Conservation (phyloP, 2,797 vertebrate genomes). For the Peromyscus aztecus region DNA sequence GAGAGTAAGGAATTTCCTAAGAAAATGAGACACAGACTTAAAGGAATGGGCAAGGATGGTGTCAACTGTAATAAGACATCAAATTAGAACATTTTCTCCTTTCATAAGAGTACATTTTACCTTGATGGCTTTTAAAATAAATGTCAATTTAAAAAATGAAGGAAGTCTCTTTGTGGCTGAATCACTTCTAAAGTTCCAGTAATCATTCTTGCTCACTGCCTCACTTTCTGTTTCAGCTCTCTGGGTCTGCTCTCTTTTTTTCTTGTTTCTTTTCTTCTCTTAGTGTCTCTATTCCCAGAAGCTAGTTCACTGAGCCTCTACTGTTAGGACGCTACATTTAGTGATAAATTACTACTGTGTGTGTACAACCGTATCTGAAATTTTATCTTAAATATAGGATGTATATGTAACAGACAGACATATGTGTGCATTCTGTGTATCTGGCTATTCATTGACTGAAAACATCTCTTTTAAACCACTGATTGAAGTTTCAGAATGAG, state of each 20-base stretch:
- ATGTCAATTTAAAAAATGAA: slow-evolving; percentile 72
- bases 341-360: slow-evolving; percentile 14
- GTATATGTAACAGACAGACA: not conserved
- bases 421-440: not conserved
- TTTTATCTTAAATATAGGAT: slow-evolving; percentile 47
- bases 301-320: not conserved
- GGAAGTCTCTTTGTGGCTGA: slow-evolving; percentile 57
- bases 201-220: slow-evolving; percentile 47
- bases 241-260: not conserved
- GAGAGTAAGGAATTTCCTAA: not conserved
- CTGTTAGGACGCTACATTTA: not conserved
- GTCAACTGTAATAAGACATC: slow-evolving; percentile 50
- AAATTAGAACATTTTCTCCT: slow-evolving; percentile 63
- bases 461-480: slow-evolving; percentile 20
- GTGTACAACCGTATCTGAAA: not conserved
- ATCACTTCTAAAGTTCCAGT: slow-evolving; percentile 60
- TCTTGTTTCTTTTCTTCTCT: not conserved
- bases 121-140: slow-evolving; percentile 69
- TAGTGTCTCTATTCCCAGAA: slow-evolving; percentile 52
- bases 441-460: slow-evolving; percentile 63
- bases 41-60: slow-evolving; percentile 33
- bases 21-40: slow-evolving; percentile 16
- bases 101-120: slow-evolving; percentile 63
- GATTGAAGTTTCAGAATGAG: slow-evolving; percentile 70
- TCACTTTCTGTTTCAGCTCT: slow-evolving; percentile 53